Evolutionary conservation across 2,888 invertebrate genomes (phyloP).

Genomic region (Hecatera dysodea): DNA sequence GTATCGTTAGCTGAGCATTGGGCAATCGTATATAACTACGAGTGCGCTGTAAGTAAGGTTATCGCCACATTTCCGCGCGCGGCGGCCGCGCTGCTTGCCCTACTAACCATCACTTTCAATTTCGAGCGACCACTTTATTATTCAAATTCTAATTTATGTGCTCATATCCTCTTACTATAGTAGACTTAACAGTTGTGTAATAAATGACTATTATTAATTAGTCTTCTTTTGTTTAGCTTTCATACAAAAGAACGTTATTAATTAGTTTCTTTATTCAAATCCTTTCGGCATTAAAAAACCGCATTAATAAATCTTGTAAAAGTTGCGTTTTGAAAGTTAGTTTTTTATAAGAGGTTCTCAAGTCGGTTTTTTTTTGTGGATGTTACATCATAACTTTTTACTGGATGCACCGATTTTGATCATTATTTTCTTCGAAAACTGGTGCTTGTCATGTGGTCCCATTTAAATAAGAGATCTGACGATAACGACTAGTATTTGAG

Average conservation of each 20-base stretch:
- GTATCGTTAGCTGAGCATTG: constrained; percentile 8
- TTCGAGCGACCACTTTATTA: constrained; percentile 27
- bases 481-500: too few relatives aligned
- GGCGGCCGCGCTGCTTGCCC: constrained; percentile 18
- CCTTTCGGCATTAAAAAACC: too few relatives aligned
- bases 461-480: too few relatives aligned
- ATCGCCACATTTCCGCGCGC: constrained; percentile 10
- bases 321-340: neutral
- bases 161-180: constrained; percentile 3
- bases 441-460: too few relatives aligned
- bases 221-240: neutral
- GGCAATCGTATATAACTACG: neutral
- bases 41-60: constrained; percentile 16
- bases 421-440: too few relatives aligned
- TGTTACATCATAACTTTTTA: too few relatives aligned
- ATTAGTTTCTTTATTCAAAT: neutral
- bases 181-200: constrained; percentile 12
- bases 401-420: too few relatives aligned
- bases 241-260: neutral
- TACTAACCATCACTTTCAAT: constrained; percentile 48
- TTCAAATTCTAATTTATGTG: constrained; percentile 11
- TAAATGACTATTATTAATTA: neutral
- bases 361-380: too few relatives aligned
- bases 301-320: too few relatives aligned
- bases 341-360: too few relatives aligned